Evolutionary conservation across 2,797 vertebrate species (phyloP).

Genomic region (Sciurus carolinensis): DNA sequence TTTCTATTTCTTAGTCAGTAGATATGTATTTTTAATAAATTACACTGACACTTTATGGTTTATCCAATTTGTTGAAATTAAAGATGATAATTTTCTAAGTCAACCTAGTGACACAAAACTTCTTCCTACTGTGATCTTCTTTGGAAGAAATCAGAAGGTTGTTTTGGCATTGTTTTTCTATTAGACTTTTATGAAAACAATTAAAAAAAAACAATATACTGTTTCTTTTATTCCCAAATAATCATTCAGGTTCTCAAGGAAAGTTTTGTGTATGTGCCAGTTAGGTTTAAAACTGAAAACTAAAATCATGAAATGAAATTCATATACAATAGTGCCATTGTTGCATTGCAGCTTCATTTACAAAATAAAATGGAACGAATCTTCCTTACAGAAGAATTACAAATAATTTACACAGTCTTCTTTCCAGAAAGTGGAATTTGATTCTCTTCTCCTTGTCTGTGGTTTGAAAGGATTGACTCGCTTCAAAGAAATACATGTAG

Average conservation of each 20-base stretch:
- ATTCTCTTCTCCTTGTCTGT: not conserved
- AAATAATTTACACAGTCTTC: not conserved
- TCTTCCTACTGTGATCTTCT: not conserved
- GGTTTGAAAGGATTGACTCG: not conserved
- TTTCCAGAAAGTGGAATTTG: not conserved
- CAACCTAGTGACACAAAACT: not conserved
- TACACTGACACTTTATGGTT: not conserved
- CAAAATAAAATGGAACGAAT: conserved; percentile 4
- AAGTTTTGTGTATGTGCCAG: not conserved
- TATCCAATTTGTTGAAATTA: not conserved
- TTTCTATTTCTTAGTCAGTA: not conserved
- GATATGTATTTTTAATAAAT: not conserved
- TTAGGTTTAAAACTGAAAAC: conserved; percentile 19
- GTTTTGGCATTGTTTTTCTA: not conserved
- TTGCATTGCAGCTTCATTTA: not conserved
- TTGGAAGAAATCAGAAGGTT: not conserved
- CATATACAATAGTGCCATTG: not conserved
- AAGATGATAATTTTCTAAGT: conserved; percentile 28
- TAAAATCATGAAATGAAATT: conserved; percentile 11
- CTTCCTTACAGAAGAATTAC: not conserved
- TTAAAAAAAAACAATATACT: not conserved
- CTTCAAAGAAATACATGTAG: not conserved
- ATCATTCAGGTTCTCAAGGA: not conserved
- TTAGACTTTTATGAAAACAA: not conserved
- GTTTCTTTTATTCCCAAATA: not conserved